Base-by-base conservation (phyloP, 2,888 invertebrate species). In the Caenorhabditis imperialis region DNA sequence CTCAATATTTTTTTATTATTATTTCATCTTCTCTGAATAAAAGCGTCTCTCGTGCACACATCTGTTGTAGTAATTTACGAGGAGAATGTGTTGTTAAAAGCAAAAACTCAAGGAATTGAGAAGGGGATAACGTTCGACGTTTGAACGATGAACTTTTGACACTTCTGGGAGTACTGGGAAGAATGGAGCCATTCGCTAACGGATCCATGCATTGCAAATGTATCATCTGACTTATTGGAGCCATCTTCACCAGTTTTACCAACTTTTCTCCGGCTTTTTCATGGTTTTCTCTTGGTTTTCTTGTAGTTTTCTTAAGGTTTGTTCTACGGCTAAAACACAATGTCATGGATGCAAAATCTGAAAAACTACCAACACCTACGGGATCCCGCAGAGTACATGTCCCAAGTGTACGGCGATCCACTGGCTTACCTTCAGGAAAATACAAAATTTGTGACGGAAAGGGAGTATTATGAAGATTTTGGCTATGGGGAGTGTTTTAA, bases 401-500 rank as follows among this genome's bases (percentile, higher is more conserved):
- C 82, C 60, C 62, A 82, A 75, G 82, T 83, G 0, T 85, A 85
- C 57, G 85, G 85, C 14, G 85, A 85, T 62, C 82, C 85, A 3
- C 48, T 81, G 40, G 83, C 83, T 3, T 81, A 83, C 45, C 42
- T 84, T n/a, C 69, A 72, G 44, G 85, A 85, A 33, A 77, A 74
- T 37, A 75, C 81, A 1, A 77, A 85, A 51, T 86, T 85, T 67
- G 81, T 84, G 7, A 85, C 86, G 0, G 85, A 85, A 69, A 47
- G 85, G 18, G 85, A 86, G 45, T 85, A 80, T 62, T 86, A 81
- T 69, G 85, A 82, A 7, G 81, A 85, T 50, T 81, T 81, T 27
- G 84, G 84, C 2, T 84, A 80, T 57, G 84, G 84, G 33, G 82
- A 83, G 73, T 83, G 84, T 54, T 84, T 84, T 54, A 79, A 82